phyloP scores from a whole-genome alignment of 1,140 invertebrate species.

The Ctenoplectra terminalis region DNA sequence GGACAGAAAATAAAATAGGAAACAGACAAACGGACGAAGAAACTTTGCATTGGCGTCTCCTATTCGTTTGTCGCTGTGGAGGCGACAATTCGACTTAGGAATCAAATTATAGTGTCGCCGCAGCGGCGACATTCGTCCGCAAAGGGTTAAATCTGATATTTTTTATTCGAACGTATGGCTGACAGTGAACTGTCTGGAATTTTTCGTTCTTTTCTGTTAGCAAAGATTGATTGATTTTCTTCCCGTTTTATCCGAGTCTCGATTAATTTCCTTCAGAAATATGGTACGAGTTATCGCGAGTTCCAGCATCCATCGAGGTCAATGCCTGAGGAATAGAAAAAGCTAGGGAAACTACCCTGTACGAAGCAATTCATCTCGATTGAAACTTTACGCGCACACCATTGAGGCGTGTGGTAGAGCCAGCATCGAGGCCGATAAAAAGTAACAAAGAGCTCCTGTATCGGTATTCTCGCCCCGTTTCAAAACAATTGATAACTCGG shows the following conservation, averaged over 20 bases:
- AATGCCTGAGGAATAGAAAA: background rate
- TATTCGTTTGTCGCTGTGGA: no score
- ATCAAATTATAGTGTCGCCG: no score
- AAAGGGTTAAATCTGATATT: no score
- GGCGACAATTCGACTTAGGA: no score
- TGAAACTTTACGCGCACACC: constrained; percentile 1
- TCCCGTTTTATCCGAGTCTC: background rate
- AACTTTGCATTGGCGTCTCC: no score
- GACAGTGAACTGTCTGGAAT: no score
- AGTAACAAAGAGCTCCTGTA: constrained; percentile 60
- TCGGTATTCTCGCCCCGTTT: constrained; percentile 55
- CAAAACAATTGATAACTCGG: constrained; percentile 75
- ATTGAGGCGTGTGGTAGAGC: background rate
- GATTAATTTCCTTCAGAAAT: constrained; percentile 9
- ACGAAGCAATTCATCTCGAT: constrained; percentile 16
- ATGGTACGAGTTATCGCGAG: background rate
- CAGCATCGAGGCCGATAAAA: constrained; percentile 57
- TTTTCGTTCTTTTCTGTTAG: no score
- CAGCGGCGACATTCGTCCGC: no score
- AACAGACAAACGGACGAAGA: no score
- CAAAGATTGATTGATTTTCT: background rate
- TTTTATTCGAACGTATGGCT: no score
- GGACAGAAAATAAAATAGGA: no score
- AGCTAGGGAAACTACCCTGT: constrained; percentile 25
- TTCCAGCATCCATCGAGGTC: background rate